A percentile compares a stretch with the other conserved stretches of the same genome.
These are phyloP conservation scores for Indicator maculatus DNA, from an alignment of 2,113 vertebrate genomes.

Conservation along the genomic window DNA sequence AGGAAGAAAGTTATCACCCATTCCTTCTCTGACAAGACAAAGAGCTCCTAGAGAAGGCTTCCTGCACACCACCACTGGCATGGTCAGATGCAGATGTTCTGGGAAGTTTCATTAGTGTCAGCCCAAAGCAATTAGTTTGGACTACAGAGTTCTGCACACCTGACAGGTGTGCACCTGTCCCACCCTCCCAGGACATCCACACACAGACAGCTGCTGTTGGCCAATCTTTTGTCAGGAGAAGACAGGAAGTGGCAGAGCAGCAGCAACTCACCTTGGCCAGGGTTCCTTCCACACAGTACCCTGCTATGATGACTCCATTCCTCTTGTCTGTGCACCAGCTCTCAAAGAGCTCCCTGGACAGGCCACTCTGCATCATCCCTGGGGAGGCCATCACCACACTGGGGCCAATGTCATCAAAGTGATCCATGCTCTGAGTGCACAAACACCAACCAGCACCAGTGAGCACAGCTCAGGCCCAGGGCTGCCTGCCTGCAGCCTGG, in stretches of 20 bases:
- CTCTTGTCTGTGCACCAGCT: slow-evolving; percentile 99
- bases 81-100: background rate
- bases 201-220: background rate
- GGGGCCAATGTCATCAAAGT: slow-evolving; percentile 98
- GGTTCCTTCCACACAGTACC: slow-evolving; percentile 97
- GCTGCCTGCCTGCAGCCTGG: background rate
- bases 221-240: background rate
- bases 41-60: background rate
- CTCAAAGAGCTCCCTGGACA: slow-evolving; percentile 96
- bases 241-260: background rate
- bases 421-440: slow-evolving; percentile 91
- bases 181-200: background rate
- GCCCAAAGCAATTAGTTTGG: background rate
- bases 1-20: background rate
- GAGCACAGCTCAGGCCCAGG: background rate
- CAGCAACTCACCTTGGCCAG: slow-evolving; percentile 88
- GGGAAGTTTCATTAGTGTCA: background rate
- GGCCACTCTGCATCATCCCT: slow-evolving; percentile 98
- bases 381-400: slow-evolving; percentile 99
- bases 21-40: background rate
- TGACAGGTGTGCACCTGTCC: too few species aligned
- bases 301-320: slow-evolving; percentile 97
- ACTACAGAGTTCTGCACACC: rapidly evolving
- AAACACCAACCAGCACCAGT: background rate
- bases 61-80: background rate